Evolutionary conservation across 2,113 vertebrate species (phyloP), one percentile per base, ranked within the genome.

Genomic region (Megaceryle maxima): DNA sequence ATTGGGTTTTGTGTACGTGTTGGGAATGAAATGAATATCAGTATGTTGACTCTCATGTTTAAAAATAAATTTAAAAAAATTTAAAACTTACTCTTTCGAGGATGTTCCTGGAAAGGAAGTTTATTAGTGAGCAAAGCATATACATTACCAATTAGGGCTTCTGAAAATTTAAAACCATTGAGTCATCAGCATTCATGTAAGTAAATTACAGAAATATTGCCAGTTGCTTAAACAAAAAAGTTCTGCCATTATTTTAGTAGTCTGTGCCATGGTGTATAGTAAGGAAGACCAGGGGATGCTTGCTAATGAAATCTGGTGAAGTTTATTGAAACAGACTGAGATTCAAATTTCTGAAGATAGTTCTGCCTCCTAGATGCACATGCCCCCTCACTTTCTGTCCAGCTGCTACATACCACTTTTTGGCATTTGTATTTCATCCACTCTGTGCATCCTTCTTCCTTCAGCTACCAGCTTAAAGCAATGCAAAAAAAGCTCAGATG

Each of bases 91-190:
- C 11, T 60, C 48, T 44, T 67, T 64, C 59, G 44, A 70, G 56
- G 37, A 33, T 87, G 8, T 53, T 86, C 12, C 17, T 89, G 53
- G 39, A 50, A 69, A 87, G 90, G 57, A 85, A 87, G 67, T 77
- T 92, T 89, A 76, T 75, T 91, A 67, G 62, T 69, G 67, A 80
- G 74, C 37, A 75, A 94, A 79, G 55, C 35, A 21, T 73, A 26
- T 83, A 82, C 15, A 4, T 37, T 87, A 16, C 74, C 91, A 74
- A 85, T 95, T 89, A 91, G 22, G 17, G 19, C n/a, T 94, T 91
- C 53, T 78, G 74, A 88, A 79, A 78, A 53, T 82, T 84, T 90
- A 44, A 86, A 93, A 73, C 66, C 21, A 35, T 46, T 90, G 80
- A 94, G 57, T 96, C 94, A 94, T 76, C 67, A 26, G 31, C 75